Evolutionary conservation across 1,140 invertebrate genomes (phyloP).

Genomic region (Panulirus ornatus): DNA sequence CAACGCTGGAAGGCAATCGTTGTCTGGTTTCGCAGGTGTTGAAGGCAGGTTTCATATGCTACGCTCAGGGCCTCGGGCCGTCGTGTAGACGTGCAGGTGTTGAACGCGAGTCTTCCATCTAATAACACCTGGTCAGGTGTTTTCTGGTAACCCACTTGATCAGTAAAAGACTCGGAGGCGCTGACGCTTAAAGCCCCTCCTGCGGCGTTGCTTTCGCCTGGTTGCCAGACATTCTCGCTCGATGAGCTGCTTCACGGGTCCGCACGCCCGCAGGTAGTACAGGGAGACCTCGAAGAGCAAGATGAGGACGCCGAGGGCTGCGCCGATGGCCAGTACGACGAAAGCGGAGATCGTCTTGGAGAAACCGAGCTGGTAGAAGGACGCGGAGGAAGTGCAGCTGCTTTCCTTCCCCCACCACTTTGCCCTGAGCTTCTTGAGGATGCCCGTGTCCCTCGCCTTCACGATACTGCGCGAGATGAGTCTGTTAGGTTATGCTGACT

Average conservation of each 20-base stretch:
- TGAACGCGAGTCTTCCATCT: too few relatives aligned
- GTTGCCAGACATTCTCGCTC: too few relatives aligned
- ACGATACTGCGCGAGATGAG: background rate
- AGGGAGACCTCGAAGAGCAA: background rate
- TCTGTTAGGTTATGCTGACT: background rate
- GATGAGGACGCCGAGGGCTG: background rate
- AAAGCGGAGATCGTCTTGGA: conserved; percentile 26
- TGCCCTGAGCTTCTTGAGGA: background rate
- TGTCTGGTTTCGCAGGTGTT: too few relatives aligned
- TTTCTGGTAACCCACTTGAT: too few relatives aligned
- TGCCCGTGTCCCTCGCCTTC: background rate
- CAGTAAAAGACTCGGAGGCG: too few relatives aligned
- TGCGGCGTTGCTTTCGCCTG: too few relatives aligned
- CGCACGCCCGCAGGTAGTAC: background rate
- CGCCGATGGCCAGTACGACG: background rate
- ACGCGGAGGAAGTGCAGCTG: background rate
- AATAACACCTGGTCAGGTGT: too few relatives aligned
- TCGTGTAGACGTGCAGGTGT: too few relatives aligned
- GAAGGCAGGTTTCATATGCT: too few relatives aligned
- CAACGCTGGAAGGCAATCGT: too few relatives aligned
- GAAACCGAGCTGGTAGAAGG: background rate
- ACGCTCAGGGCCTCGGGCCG: too few relatives aligned
- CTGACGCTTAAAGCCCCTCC: too few relatives aligned
- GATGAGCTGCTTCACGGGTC: background rate
- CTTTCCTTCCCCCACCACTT: conserved; percentile 1